Percentiles rank a stretch among this genome's conserved stretches.
phyloP scores from a whole-genome alignment of 2,797 vertebrate genomes.

The Cynopterus sphinx region DNA sequence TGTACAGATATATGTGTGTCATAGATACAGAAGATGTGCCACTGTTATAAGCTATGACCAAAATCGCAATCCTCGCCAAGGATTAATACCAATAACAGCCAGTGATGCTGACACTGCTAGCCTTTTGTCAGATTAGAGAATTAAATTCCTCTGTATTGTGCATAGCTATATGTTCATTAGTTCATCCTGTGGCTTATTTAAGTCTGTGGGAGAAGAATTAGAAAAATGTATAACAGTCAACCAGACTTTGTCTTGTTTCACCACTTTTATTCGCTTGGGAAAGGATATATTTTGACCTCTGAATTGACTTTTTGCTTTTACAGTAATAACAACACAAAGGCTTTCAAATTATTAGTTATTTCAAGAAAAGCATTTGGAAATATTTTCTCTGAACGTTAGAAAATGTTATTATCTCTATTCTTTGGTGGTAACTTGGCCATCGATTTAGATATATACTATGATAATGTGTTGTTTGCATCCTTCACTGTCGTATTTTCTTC shows the following conservation, averaged over 20 bases:
- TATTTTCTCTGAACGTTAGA: background rate
- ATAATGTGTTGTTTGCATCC: background rate
- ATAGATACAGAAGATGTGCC: accelerated
- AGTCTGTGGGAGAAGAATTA: background rate
- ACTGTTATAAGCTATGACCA: background rate
- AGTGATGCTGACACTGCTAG: no score
- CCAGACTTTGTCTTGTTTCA: background rate
- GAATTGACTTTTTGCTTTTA: background rate
- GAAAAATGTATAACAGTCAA: background rate
- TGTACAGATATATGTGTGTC: background rate
- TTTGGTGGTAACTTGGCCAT: background rate
- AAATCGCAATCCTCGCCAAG: background rate
- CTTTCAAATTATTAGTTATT: background rate
- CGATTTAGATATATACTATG: background rate
- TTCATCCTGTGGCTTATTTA: background rate
- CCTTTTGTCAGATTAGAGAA: background rate
- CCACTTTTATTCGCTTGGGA: background rate
- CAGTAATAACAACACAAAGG: background rate
- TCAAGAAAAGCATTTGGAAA: background rate
- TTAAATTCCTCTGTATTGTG: background rate
- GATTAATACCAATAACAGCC: background rate
- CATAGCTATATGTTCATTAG: background rate
- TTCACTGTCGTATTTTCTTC: background rate
- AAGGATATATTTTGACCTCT: background rate
- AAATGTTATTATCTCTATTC: background rate